These are phyloP conservation scores for Neolamprologus cancellatus DNA, from an alignment of 2,113 vertebrate species.

Conservation along the genomic window DNA sequence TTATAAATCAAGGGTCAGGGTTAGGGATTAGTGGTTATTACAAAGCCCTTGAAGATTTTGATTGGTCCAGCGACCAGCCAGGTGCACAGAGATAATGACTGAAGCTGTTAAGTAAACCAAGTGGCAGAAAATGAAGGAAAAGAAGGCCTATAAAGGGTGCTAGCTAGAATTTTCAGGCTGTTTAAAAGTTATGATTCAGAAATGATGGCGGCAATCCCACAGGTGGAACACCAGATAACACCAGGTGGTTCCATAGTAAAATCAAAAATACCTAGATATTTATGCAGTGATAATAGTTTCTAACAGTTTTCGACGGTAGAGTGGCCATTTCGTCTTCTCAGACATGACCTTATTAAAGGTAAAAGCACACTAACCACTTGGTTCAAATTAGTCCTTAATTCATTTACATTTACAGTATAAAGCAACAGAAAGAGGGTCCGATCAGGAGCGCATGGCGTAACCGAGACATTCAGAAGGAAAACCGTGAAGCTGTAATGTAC, in stretches of 20 bases:
- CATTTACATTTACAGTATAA: conserved; percentile 54
- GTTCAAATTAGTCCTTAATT: conserved; percentile 52
- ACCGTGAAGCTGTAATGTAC: neutral
- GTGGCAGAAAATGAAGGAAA: neutral
- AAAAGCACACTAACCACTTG: conserved; percentile 52
- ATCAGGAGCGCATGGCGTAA: conserved; percentile 24
- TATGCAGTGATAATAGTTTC: conserved; percentile 37
- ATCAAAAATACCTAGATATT: conserved; percentile 17
- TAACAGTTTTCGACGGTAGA: conserved; percentile 66
- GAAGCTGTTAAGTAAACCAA: neutral
- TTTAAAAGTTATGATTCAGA: conserved; percentile 2
- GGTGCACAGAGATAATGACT: neutral
- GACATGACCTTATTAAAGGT: conserved; percentile 64
- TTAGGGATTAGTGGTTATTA: conserved; percentile 28
- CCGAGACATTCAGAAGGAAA: conserved; percentile 51
- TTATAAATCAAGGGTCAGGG: neutral
- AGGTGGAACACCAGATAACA: neutral
- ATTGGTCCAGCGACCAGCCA: conserved; percentile 51
- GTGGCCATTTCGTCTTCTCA: conserved; percentile 31
- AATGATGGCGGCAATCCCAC: neutral
- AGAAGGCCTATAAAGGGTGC: neutral
- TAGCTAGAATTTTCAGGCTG: conserved; percentile 3
- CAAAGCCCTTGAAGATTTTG: conserved; percentile 60
- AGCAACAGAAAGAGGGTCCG: conserved; percentile 40
- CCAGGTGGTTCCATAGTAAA: neutral